Evolutionary conservation across 1,140 invertebrate species (phyloP), one percentile per base, ranked within the genome.

Genomic region (Bombus consobrinus): DNA sequence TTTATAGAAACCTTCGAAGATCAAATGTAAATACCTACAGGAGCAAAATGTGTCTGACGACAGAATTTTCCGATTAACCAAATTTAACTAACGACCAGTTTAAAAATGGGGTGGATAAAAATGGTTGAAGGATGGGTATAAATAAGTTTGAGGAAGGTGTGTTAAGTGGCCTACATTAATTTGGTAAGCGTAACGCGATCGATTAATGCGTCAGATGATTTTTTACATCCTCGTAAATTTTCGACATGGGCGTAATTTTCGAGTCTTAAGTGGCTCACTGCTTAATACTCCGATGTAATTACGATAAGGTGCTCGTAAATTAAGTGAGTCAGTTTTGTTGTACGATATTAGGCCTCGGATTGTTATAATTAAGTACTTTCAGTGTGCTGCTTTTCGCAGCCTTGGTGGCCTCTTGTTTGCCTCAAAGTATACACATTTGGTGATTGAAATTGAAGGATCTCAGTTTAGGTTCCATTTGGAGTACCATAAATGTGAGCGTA

Each of bases 191-290:
- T 41, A 85, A 62, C 69, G 34, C 39, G 32, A 15, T 22, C 53
- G 75, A 80, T 85, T 85, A 85, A 85, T 62, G 64, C 68, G 41
- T 85, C 39, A 18, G 3, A 1, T 18, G n/a, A 39, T 39, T 79
- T 85, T 85, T 80, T 80, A 85, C 77, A 43, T 39, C 18, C 77
- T 80, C 83, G 68, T 85, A 79, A 85, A 85, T 80, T 72, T 28
- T 39, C 77, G 41, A 73, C 79, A 73, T 53, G 68, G 68, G 28
- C 59, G 59, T 85, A 47, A 73, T 72, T 85, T 47, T 72, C 68
- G 53, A 53, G 66, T 28, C 64, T 72, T 80, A 43, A 66, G 75
- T 12, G 12, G 74, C 28, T 25, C 32, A 2, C 13, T 37, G 39
- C 32, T 53, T 80, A 73, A 80, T 64, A 80, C n/a, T 22, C 57